Evolutionary conservation across 2,888 invertebrate genomes (phyloP).

Genomic region (Diogma glabrata): DNA sequence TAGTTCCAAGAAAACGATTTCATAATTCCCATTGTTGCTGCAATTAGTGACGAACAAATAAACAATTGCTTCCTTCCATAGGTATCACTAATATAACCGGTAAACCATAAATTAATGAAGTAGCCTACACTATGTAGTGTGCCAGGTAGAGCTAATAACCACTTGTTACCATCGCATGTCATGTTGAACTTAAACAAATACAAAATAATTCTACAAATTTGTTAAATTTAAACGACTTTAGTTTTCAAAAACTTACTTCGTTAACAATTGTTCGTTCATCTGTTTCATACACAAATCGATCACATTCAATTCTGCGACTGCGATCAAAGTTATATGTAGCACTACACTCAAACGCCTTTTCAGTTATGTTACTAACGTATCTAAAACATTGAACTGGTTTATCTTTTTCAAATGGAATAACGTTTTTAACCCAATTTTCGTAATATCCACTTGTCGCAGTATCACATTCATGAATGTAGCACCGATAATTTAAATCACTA

Average conservation of each 20-base stretch:
- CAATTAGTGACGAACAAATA: not conserved
- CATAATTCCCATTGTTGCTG: not conserved
- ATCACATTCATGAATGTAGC: not conserved
- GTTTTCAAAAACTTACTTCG: too few species aligned
- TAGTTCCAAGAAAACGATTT: not conserved
- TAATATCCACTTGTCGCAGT: not conserved
- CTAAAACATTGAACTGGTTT: not conserved
- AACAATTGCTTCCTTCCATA: not conserved
- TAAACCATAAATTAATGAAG: not conserved
- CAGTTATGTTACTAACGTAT: too few species aligned
- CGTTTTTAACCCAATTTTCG: not conserved
- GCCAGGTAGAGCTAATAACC: not conserved
- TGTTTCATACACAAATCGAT: conserved; percentile 1
- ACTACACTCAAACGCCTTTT: not conserved
- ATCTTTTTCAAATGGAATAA: not conserved
- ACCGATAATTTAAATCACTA: conserved; percentile 2
- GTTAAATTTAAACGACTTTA: too few species aligned
- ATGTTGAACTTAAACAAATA: too few species aligned
- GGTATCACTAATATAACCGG: not conserved
- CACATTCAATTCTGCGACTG: not conserved
- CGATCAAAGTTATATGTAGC: conserved; percentile 1
- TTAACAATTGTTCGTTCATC: not conserved
- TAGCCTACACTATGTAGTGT: not conserved
- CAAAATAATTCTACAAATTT: too few species aligned
- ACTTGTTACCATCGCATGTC: conserved; percentile 1